A percentile compares a stretch with the other conserved stretches of the same genome.
Evolutionary conservation across 2,113 vertebrate genomes (phyloP).

Genomic region (Baryphthengus martii): DNA sequence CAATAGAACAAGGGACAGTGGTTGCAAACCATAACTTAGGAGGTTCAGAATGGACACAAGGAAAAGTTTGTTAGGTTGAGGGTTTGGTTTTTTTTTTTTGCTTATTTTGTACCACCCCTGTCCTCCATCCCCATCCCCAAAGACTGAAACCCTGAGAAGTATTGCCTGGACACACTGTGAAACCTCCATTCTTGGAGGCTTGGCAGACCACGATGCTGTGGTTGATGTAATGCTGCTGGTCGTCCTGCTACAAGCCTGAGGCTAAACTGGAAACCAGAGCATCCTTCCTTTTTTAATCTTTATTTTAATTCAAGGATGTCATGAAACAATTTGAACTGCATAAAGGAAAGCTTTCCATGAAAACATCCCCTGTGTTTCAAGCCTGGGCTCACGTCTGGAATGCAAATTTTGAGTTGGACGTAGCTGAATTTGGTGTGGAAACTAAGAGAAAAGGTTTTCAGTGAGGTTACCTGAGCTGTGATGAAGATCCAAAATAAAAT

Average conservation of each 20-base stretch:
- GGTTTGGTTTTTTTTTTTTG: neutral
- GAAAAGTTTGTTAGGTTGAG: too few relatives aligned
- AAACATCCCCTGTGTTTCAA: neutral
- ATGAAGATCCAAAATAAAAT: neutral
- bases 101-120: too few relatives aligned
- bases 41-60: neutral
- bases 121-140: neutral
- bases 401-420: neutral
- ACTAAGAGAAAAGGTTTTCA: neutral
- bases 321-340: neutral
- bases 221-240: neutral
- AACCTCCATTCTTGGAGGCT: neutral
- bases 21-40: neutral
- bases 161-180: neutral
- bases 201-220: neutral
- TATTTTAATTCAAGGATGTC: neutral
- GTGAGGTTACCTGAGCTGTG: neutral
- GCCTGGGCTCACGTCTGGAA: neutral
- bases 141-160: neutral
- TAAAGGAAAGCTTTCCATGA: neutral
- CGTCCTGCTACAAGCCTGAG: neutral
- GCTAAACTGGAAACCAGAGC: neutral
- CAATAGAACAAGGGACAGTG: neutral
- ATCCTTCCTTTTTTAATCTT: neutral
- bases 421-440: neutral